phyloP scores from a whole-genome alignment of 2,113 vertebrate species.

The Carassius auratus region DNA sequence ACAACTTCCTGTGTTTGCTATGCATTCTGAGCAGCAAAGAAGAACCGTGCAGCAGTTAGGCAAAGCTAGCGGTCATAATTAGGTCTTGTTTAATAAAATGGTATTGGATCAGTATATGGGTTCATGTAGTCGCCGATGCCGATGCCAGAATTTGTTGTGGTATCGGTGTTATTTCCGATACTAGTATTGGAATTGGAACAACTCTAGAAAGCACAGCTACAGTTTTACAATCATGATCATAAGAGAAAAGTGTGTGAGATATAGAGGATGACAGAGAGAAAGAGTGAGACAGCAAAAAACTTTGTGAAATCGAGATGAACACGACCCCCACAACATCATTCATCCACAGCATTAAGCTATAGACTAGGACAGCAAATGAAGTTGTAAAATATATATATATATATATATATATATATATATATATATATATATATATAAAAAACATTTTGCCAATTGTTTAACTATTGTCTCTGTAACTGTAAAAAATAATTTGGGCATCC shows the following conservation, averaged over 20 bases:
- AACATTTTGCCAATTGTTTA: not conserved
- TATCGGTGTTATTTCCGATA: no score
- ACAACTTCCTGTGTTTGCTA: no score
- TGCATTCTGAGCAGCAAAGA: no score
- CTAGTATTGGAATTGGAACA: no score
- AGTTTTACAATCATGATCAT: not conserved
- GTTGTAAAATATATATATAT: not conserved
- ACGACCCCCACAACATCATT: not conserved
- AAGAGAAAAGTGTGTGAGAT: not conserved
- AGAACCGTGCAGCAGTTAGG: no score
- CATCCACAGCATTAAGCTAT: not conserved
- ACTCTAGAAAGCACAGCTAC: not conserved
- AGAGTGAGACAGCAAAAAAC: not conserved
- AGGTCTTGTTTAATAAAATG: no score
- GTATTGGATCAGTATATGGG: no score
- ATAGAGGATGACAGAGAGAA: not conserved
- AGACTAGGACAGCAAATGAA: not conserved
- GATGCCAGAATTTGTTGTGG: no score
- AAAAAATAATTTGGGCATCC: slow-evolving; percentile 8
- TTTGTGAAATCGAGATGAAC: not conserved
- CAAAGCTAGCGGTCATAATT: no score
- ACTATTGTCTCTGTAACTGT: slow-evolving; percentile 10
- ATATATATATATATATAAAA: no score
- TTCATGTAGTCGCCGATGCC: no score
- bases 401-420: no score